Evolutionary conservation across 1,140 invertebrate species (phyloP).

Genomic region (Ceratina australensis): DNA sequence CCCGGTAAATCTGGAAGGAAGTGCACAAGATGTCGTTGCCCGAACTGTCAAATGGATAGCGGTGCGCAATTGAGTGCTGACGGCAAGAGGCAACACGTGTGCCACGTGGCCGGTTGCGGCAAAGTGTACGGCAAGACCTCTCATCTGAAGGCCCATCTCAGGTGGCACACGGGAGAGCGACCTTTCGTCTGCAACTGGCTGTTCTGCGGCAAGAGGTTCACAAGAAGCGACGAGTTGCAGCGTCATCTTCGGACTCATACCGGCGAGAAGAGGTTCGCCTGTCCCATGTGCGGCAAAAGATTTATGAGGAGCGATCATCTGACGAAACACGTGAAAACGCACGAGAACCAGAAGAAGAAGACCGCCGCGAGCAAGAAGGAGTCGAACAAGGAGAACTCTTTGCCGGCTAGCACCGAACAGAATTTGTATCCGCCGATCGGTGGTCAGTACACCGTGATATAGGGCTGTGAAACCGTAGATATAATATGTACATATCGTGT

Average conservation of each 20-base stretch:
- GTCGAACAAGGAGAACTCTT: constrained; percentile 68
- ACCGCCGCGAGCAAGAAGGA: constrained; percentile 52
- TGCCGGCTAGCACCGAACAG: neutral
- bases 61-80: constrained; percentile 79
- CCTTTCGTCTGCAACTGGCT: constrained; percentile 89
- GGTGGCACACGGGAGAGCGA: constrained; percentile 91
- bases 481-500: too few species aligned
- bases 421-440: neutral
- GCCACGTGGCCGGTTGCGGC: constrained; percentile 94
- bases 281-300: constrained; percentile 86
- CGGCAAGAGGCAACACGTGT: constrained; percentile 91
- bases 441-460: constrained; percentile 8
- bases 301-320: constrained; percentile 93
- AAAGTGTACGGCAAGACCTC: constrained; percentile 96
- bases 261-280: constrained; percentile 90
- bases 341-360: constrained; percentile 82
- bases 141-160: constrained; percentile 91
- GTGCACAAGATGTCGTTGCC: constrained; percentile 85
- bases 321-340: constrained; percentile 91
- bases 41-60: constrained; percentile 86
- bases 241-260: constrained; percentile 90
- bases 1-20: constrained; percentile 51
- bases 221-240: constrained; percentile 92
- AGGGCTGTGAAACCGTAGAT: neutral
- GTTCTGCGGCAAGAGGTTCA: constrained; percentile 92